These are phyloP conservation scores for Apocrypta bakeri DNA, from an alignment of 1,140 invertebrate genomes.

Conservation along the genomic window DNA sequence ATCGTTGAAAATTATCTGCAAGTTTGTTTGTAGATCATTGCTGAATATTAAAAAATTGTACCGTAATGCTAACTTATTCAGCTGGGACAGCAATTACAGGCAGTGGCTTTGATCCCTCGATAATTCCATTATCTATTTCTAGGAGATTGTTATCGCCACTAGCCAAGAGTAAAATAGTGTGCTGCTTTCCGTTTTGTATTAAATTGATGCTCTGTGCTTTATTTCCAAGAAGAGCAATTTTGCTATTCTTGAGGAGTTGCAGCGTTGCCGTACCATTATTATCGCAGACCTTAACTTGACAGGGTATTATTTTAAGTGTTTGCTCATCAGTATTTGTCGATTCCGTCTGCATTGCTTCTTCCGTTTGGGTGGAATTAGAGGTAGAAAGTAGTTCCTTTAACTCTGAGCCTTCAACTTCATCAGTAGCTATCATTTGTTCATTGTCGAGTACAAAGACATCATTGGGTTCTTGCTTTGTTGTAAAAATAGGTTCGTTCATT, in stretches of 20 bases:
- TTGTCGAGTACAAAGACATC: conserved; percentile 36
- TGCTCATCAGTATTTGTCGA: conserved; percentile 45
- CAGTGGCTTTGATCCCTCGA: conserved; percentile 57
- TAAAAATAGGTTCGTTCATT: conserved; percentile 31
- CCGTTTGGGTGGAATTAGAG: conserved; percentile 36
- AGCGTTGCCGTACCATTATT: conserved; percentile 53
- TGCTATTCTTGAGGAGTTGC: conserved; percentile 59
- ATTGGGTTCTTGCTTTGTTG: conserved; percentile 26
- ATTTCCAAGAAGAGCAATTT: conserved; percentile 63
- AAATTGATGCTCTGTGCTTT: conserved; percentile 64
- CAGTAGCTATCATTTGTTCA: conserved; percentile 33
- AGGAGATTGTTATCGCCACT: conserved; percentile 61
- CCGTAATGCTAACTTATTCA: conserved; percentile 53
- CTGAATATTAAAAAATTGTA: conserved; percentile 45
- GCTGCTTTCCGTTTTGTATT: conserved; percentile 66
- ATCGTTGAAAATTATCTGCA: conserved; percentile 40
- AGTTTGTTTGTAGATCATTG: conserved; percentile 33
- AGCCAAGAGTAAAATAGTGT: conserved; percentile 64
- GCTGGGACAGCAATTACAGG: conserved; percentile 57
- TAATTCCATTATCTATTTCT: conserved; percentile 60
- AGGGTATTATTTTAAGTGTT: conserved; percentile 53
- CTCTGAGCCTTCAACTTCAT: conserved; percentile 15
- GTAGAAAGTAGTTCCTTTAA: conserved; percentile 27
- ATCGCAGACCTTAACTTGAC: conserved; percentile 54
- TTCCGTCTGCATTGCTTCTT: conserved; percentile 34